Base-by-base conservation (phyloP, 2,797 vertebrate species). In the Cirrhinus molitorella region DNA sequence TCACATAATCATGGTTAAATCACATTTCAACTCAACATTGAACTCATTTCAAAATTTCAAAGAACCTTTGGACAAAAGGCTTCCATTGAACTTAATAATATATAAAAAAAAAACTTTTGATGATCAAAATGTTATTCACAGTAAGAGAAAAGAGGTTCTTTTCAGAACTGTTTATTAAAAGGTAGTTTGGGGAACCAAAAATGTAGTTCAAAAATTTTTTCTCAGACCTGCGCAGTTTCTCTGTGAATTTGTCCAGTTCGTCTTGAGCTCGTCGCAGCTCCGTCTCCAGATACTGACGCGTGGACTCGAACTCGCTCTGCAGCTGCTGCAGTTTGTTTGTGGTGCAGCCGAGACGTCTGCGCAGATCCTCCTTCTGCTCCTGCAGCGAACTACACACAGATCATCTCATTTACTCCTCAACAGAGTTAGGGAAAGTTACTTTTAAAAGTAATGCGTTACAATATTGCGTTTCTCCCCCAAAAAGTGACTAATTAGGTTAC, bases 351-450 rank as follows among this genome's bases (percentile, higher is more conserved):
- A 99, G 96, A 61, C 95, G 96, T 91, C 98, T 99, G 71, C 96
- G 96, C 88, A 99, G 95, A 92, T 99, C 97, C 68, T 98, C 97
- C 92, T 98, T 99, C 95, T 99, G 97, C 92, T 99, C 97, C 88
- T 98, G 97, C 91, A 97, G 91, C 85, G 96, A 96, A 90, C 98
- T 99, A 87, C 80, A 87, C 25, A 72, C 28, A 34, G 37, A 47
- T 31, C 59, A 8, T 8, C 2, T 53, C 49, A 53, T 8, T 21
- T 19, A 21, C 51, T 55, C 21, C 10, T n/a, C 53, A 55, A n/a
- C 53, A 51, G n/a, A n/a, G n/a, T n/a, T n/a, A n/a, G n/a, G n/a
- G n/a, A n/a, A n/a, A n/a, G n/a, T n/a, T n/a, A n/a, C n/a, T n/a
- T n/a, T n/a, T n/a, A n/a, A n/a, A n/a, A n/a, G n/a, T n/a, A n/a